Percentiles rank a stretch among this genome's conserved stretches.
These are phyloP conservation scores for Scrobipalpa atriplicella DNA, from an alignment of 2,888 invertebrate species.

Conservation along the genomic window DNA sequence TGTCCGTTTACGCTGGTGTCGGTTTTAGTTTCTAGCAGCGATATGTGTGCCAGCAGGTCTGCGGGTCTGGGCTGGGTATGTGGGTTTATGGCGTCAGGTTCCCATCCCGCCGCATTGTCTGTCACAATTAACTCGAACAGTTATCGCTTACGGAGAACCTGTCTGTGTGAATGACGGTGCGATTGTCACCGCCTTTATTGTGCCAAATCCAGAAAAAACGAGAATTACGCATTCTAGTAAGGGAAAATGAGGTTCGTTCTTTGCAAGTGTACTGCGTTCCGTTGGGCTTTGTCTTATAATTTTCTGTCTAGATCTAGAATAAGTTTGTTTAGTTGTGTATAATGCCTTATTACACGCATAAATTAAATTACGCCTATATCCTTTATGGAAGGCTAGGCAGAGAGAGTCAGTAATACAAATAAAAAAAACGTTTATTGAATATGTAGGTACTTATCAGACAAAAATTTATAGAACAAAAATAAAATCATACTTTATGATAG, in stretches of 20 bases:
- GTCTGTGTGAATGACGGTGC: conserved; percentile 53
- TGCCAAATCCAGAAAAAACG: conserved; percentile 10
- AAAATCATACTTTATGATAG: too few species aligned
- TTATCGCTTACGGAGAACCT: conserved; percentile 60
- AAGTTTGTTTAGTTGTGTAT: too few species aligned
- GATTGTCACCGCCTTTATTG: conserved; percentile 25
- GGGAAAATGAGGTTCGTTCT: conserved; percentile 10
- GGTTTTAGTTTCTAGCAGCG: conserved; percentile 23
- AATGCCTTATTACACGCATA: too few species aligned
- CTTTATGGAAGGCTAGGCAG: too few species aligned
- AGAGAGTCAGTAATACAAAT: too few species aligned
- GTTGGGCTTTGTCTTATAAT: not conserved
- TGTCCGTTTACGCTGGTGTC: not conserved
- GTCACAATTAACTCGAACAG: conserved; percentile 63
- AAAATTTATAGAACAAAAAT: too few species aligned
- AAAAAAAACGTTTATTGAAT: too few species aligned
- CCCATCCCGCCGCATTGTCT: conserved; percentile 67
- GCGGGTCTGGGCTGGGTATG: conserved; percentile 43
- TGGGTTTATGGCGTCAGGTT: conserved; percentile 68
- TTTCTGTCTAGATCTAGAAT: too few species aligned
- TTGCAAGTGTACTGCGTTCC: not conserved
- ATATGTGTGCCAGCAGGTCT: conserved; percentile 69
- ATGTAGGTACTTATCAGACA: too few species aligned
- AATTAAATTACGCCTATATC: too few species aligned
- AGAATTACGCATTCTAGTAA: conserved; percentile 13